phyloP scores from a whole-genome alignment of 1,140 invertebrate species.

The Adoxophyes honmai region DNA sequence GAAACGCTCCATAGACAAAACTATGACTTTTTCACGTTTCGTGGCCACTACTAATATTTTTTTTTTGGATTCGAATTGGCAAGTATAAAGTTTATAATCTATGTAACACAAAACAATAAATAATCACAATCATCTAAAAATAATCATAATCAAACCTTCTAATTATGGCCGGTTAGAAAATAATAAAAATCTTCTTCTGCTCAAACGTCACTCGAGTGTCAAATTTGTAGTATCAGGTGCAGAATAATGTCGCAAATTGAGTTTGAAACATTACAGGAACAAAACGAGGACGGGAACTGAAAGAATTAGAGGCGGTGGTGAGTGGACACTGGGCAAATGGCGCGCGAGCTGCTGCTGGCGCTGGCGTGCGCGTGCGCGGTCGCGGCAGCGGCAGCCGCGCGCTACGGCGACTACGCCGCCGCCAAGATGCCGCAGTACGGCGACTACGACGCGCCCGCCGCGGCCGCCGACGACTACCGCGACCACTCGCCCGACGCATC shows the following conservation, averaged over 20 bases:
- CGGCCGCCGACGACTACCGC: slow-evolving; percentile 37
- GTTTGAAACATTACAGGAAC: no score
- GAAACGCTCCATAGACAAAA: no score
- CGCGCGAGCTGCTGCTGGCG: slow-evolving; percentile 27
- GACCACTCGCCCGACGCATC: slow-evolving; percentile 41
- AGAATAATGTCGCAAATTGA: slow-evolving; percentile 49
- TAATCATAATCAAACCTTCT: no score
- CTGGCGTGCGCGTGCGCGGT: slow-evolving; percentile 17
- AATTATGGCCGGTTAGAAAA: slow-evolving; percentile 1
- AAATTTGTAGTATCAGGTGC: slow-evolving; percentile 58
- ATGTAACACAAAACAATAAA: no score
- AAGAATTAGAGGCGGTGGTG: slow-evolving; percentile 1
- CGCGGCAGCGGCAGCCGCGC: slow-evolving; percentile 23
- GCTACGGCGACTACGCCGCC: slow-evolving; percentile 47
- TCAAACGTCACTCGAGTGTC: slow-evolving; percentile 37
- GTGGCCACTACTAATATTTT: no score
- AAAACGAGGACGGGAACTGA: no score
- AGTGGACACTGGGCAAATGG: slow-evolving; percentile 26
- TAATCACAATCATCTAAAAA: no score
- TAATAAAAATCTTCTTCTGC: not conserved
- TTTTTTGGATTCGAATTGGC: no score
- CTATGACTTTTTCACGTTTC: no score
- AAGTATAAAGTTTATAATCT: no score
- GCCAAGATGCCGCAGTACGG: slow-evolving; percentile 53
- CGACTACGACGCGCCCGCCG: slow-evolving; percentile 30